These are phyloP conservation scores for Brevipalpus yothersi DNA, from an alignment of 1,140 invertebrate species.

Conservation along the genomic window DNA sequence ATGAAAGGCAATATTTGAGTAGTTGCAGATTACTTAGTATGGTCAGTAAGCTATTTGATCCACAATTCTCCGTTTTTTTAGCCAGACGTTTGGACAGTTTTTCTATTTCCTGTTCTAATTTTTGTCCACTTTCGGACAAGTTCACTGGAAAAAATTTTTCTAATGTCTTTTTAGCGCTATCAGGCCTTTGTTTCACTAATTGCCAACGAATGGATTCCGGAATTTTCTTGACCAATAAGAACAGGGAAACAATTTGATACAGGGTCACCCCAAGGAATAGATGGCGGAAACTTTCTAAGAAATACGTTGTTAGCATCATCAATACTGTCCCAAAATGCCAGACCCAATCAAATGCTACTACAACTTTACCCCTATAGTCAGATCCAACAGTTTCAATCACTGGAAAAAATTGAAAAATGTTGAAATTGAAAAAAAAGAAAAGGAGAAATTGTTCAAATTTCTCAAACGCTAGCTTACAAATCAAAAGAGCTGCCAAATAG, in stretches of 20 bases:
- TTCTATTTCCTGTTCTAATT: background rate
- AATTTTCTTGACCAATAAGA: background rate
- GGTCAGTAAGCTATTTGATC: slow-evolving; percentile 3
- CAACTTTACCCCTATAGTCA: slow-evolving; percentile 41
- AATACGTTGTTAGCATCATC: background rate
- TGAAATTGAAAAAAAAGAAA: too few relatives aligned
- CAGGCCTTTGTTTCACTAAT: background rate
- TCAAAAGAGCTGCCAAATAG: background rate
- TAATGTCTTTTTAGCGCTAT: background rate
- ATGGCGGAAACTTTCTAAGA: background rate
- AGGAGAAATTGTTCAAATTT: too few relatives aligned
- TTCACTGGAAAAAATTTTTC: background rate
- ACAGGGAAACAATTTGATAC: background rate
- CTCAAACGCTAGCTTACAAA: background rate
- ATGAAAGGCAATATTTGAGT: background rate
- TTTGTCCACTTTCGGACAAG: background rate
- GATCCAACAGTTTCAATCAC: slow-evolving; percentile 63
- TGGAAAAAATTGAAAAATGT: slow-evolving; percentile 13
- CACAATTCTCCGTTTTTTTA: background rate
- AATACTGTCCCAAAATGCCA: slow-evolving; percentile 22
- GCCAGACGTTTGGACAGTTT: too few relatives aligned
- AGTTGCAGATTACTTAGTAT: background rate
- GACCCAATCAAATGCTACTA: slow-evolving; percentile 47
- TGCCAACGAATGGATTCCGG: background rate
- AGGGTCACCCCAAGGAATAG: background rate